Evolutionary conservation across 1,140 invertebrate genomes (phyloP).

Genomic region (Prorops nasuta): DNA sequence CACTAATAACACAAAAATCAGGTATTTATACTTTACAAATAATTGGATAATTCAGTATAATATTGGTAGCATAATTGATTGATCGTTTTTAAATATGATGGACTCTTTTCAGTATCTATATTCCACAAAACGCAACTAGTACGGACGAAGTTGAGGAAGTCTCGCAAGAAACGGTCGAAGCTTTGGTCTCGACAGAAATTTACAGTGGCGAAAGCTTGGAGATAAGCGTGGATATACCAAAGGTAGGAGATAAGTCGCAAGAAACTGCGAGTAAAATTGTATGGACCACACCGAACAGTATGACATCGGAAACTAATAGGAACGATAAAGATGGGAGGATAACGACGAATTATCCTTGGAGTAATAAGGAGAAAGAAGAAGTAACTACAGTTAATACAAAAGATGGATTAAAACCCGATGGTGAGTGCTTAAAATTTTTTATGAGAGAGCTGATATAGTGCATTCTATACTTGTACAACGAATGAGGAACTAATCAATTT

Average conservation of each 20-base stretch:
- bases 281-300: constrained; percentile 33
- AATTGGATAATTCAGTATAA: too few relatives aligned
- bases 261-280: constrained; percentile 33
- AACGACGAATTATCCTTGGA: background rate
- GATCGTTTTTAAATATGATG: background rate
- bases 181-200: constrained; percentile 32
- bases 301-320: background rate
- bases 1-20: background rate
- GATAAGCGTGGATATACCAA: constrained; percentile 16
- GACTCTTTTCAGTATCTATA: background rate
- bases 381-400: too few relatives aligned
- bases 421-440: too few relatives aligned
- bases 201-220: constrained; percentile 29
- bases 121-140: too few relatives aligned
- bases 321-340: background rate
- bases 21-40: constrained; percentile 14
- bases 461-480: too few relatives aligned
- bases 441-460: too few relatives aligned
- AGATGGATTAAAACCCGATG: background rate
- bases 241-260: constrained; percentile 14
- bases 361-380: background rate
- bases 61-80: background rate
- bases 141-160: too few relatives aligned
- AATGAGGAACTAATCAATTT: too few relatives aligned
- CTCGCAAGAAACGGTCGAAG: constrained; percentile 28